Percentiles rank a stretch among this genome's conserved stretches.
Evolutionary conservation across 2,113 vertebrate species (phyloP).

Genomic region (Sphyrna mokarran): DNA sequence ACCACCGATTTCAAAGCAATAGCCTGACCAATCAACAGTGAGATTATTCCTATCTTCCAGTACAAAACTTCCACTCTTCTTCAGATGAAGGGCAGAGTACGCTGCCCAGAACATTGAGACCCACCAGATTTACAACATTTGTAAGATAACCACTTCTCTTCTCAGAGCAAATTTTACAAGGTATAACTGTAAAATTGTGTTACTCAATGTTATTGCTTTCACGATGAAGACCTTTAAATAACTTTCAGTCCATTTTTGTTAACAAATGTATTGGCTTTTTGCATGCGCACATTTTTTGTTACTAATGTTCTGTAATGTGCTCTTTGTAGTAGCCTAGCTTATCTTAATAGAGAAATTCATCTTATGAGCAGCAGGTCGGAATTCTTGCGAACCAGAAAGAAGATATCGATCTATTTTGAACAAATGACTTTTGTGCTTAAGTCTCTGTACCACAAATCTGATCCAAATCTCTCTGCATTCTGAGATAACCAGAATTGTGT

Average conservation of each 20-base stretch:
- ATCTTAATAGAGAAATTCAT: constrained; percentile 12
- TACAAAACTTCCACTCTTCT: neutral
- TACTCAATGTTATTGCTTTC: neutral
- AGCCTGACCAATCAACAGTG: neutral
- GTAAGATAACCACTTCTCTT: neutral
- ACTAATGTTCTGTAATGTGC: neutral
- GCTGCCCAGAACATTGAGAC: neutral
- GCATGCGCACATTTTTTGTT: neutral
- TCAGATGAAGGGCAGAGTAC: neutral
- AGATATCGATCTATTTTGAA: constrained; percentile 3
- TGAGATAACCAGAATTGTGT: neutral
- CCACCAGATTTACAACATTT: neutral
- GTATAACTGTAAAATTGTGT: neutral
- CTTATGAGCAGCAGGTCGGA: constrained; percentile 9
- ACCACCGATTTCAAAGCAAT: neutral
- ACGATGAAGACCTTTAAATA: neutral
- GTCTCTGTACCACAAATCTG: constrained; percentile 8
- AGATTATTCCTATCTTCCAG: neutral
- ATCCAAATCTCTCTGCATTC: constrained; percentile 6
- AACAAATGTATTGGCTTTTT: neutral
- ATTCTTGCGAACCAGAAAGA: neutral
- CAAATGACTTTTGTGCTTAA: neutral
- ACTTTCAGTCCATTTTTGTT: neutral
- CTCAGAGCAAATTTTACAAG: neutral
- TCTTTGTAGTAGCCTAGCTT: neutral